Base-by-base conservation (phyloP, 2,888 invertebrate genomes). In the Chorisops tibialis region DNA sequence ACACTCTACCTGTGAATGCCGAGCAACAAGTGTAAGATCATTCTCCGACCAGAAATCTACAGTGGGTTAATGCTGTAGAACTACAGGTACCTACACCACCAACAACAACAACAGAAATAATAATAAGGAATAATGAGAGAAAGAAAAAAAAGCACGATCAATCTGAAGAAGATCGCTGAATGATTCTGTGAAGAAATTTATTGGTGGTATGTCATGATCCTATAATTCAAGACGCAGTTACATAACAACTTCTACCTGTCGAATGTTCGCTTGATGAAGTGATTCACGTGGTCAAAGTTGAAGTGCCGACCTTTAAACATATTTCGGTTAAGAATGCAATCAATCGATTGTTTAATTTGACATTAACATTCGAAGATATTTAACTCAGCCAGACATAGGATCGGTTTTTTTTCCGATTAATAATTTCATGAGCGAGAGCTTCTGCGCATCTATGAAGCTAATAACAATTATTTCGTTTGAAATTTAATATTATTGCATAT, bases 281-380 rank as follows among this genome's bases (percentile, higher is more conserved):
- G n/a, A 48, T 24, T 48, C 48, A 24, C 19, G 12, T 24, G 48
- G 48, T 48, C 48, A 48, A 48, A 48, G 48, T 21, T 48, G 48
- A 48, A 18, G 24, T 22, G 48, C 48, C 19, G 48, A 48, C 48
- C 48, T 48, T 22, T 48, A 22, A 14, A 12, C 19, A 22, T 11
- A 16, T 18, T 19, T 9, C 22, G 22, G 48, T 14, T 24, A n/a
- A 22, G 24, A 21, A 48, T 9, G 48, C 12, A 21, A 22, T 48
- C 48, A 22, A 48, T 48, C 48, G 11, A 12, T 9, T 22, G 48
- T 48, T 48, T n/a, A 45, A 45, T 16, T 19, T 18, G 16, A 45
- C 19, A 18, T 45, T 45, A 16, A 45, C 30, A 30, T 30, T 30
- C 30, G 30, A 30, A 30, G 30, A 30, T 30, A 30, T 30, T 30